Base-by-base conservation (phyloP, 2,113 vertebrate genomes). In the Ondatra zibethicus region DNA sequence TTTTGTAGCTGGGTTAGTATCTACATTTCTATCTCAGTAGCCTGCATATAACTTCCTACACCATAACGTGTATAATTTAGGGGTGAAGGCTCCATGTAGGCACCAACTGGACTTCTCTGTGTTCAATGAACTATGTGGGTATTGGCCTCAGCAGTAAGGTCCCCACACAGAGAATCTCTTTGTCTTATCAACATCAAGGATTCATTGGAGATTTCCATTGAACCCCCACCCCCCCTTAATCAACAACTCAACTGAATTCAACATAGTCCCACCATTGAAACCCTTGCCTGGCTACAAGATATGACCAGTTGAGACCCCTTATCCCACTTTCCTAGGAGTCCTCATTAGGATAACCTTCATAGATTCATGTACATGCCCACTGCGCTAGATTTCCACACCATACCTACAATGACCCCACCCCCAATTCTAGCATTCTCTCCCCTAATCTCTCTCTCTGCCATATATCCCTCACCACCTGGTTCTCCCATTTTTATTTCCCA, bases 191-290 rank as follows among this genome's bases (percentile, higher is more conserved):
- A 36, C 31, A 36, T 9, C 17, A 36, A 36, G 31, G 4, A 33
- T 80, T 36, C 9, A 11, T 9, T 52, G 2, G 3, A 0, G 2
- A 36, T 52, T 36, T 55, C 5, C 16, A 52, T 21, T 16, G 29
- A 4, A 78, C 1, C 7, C 31, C 5, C 16, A 4, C 52, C 1
- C 7, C 31, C 5, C 16, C 21, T 36, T 80, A 4, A 19, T 1
- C 4, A 55, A 52, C 3, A 23, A 36, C 33, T 55, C 50, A 36
- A 23, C n/a, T 23, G 13, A 78, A 52, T 78, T 4, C 17, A 36
- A 17, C 29, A 5, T 25, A 23, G 10, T 55, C 9, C 50, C 10
- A n/a, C 11, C 5, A 81, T 33, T 55, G 78, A 10, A n/a, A 50
- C 10, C 33, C 4, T 58, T 58, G 1, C 33, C 33, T 81, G 1